Base-by-base conservation (phyloP, 2,888 invertebrate species). In the Ophion ventricosus region DNA sequence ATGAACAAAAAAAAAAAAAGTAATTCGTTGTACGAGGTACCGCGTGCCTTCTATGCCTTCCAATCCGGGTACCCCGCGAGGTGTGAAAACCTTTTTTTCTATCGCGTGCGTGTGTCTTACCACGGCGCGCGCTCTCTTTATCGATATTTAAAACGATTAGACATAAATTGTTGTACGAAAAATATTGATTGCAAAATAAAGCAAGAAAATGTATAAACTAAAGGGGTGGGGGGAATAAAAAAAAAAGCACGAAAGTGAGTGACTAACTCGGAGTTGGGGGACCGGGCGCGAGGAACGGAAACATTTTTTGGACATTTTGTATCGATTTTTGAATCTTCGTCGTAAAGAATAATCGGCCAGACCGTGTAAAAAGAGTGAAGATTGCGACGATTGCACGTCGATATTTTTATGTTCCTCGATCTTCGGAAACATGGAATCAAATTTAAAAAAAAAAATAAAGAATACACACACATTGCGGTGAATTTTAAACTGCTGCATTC, bases 11-110 rank as follows among this genome's bases (percentile, higher is more conserved):
- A 26, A 76, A 74, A 80, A 75, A 78, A 76, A 63, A 74, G 79
- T 86, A 85, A 86, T 86, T 84, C 77, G 85, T 85, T 26, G 84
- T 85, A 85, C 86, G 89, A 85, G 87, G 90, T 90, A 89, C 89
- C 90, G 87, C 87, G 91, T 91, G 91, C 91, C 91, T 91, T 91
- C 89, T 91, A 89, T 90, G 91, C 90, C 90, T 91, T 91, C 89
- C 89, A 89, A 88, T 86, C 78, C 86, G 87, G 86, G 86, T 89
- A 88, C 88, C 88, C 84, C 84, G 84, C 43, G 43, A 43, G 43
- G 81, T 85, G 85, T 84, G 81, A 85, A 84, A 87, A 84, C 82
- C 66, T 26, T 78, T 81, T 89, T 88, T 89, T 87, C 88, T 88
- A 89, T 85, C 82, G 86, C 83, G 83, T 85, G 57, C 23, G 57